Evolutionary conservation across 2,797 vertebrate genomes (phyloP).

Genomic region (Brachymystax lenok): DNA sequence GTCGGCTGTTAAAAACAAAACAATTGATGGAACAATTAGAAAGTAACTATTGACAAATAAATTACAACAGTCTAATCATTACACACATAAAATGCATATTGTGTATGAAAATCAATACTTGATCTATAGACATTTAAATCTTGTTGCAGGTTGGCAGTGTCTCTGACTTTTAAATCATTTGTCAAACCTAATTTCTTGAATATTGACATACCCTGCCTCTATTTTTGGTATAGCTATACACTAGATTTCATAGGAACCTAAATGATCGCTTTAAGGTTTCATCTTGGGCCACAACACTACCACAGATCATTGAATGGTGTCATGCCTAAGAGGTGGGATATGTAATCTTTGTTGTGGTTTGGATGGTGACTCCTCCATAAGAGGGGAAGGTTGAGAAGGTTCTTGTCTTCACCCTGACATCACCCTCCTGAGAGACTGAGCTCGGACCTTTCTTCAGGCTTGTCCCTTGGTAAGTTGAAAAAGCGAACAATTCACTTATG

Average conservation of each 20-base stretch:
- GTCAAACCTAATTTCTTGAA: not conserved
- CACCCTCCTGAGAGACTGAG: constrained; percentile 1
- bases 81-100: not conserved
- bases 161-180: not conserved
- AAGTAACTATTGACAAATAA: not conserved
- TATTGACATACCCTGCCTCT: too few species aligned
- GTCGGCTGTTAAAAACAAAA: not conserved
- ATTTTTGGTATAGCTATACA: too few species aligned
- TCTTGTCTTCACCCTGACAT: constrained; percentile 19
- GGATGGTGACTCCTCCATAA: constrained; percentile 59
- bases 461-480: constrained; percentile 50
- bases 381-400: not conserved
- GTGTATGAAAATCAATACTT: not conserved
- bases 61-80: too few species aligned
- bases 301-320: not conserved
- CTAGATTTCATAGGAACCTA: not conserved
- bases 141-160: not conserved
- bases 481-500: not conserved
- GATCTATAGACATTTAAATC: not conserved
- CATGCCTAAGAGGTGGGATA: not conserved
- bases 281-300: not conserved
- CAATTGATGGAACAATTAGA: not conserved
- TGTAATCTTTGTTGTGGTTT: constrained; percentile 50
- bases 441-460: constrained; percentile 5
- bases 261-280: not conserved